phyloP scores from a whole-genome alignment of 2,888 invertebrate genomes.

The Spodoptera picta region DNA sequence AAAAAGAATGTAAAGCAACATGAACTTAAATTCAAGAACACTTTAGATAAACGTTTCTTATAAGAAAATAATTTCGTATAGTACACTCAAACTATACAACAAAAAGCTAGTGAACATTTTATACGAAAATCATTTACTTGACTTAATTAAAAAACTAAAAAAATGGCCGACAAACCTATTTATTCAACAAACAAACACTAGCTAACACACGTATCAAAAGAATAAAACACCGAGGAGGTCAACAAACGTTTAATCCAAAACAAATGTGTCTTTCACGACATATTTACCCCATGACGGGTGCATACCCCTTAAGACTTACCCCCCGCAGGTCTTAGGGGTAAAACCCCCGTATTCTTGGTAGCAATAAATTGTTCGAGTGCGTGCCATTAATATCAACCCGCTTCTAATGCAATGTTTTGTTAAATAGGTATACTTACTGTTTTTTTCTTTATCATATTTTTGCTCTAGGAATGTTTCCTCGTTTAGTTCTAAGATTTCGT shows the following conservation, averaged over 20 bases:
- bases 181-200: background rate
- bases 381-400: slow-evolving; percentile 77
- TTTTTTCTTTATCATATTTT: background rate
- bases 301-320: slow-evolving; percentile 15
- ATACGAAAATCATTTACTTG: no score
- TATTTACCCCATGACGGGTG: slow-evolving; percentile 52
- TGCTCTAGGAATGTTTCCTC: slow-evolving; percentile 10
- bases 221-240: slow-evolving; percentile 5
- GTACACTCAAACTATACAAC: no score
- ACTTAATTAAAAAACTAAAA: no score
- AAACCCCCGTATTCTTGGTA: slow-evolving; percentile 59
- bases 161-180: no score
- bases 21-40: no score
- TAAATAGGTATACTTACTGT: no score
- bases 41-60: no score
- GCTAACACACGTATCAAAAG: background rate
- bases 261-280: slow-evolving; percentile 45
- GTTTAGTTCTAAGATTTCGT: no score
- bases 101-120: no score
- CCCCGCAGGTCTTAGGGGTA: slow-evolving; percentile 48
- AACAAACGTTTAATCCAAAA: slow-evolving; percentile 39
- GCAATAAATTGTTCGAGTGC: slow-evolving; percentile 80
- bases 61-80: no score
- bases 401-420: slow-evolving; percentile 76
- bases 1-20: no score